phyloP scores from a whole-genome alignment of 2,113 vertebrate genomes.

The Phocoena sinus region DNA sequence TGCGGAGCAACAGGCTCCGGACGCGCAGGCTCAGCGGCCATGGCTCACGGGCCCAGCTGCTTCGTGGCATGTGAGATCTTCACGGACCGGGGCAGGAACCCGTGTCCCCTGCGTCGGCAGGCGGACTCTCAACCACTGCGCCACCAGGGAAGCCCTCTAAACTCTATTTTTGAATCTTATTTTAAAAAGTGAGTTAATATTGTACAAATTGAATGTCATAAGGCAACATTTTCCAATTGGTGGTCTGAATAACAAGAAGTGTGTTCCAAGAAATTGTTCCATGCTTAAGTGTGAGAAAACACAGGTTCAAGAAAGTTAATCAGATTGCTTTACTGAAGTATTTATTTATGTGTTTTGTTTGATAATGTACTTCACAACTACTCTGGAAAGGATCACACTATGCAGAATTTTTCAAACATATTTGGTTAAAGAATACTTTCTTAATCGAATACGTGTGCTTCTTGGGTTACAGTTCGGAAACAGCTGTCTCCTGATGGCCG shows the following conservation, averaged over 20 bases:
- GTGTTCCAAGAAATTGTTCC: neutral
- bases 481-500: neutral
- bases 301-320: slow-evolving; percentile 2
- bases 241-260: neutral
- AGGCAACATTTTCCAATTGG: neutral
- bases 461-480: neutral
- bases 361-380: neutral
- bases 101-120: too few relatives aligned
- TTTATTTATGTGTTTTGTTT: slow-evolving; percentile 1
- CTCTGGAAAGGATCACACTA: neutral
- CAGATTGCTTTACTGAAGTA: neutral
- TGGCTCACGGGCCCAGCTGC: too few relatives aligned
- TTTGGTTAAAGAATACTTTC: slow-evolving; percentile 24
- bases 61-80: too few relatives aligned
- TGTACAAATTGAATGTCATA: neutral
- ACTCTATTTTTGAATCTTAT: neutral
- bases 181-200: neutral
- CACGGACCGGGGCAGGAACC: too few relatives aligned
- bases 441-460: slow-evolving; percentile 17
- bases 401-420: neutral
- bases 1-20: too few relatives aligned
- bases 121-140: too few relatives aligned
- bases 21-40: too few relatives aligned
- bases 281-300: neutral
- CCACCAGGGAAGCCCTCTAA: neutral